A percentile compares a stretch with the other conserved stretches of the same genome.
phyloP scores from a whole-genome alignment of 2,888 invertebrate species.

The Machimus rusticus region DNA sequence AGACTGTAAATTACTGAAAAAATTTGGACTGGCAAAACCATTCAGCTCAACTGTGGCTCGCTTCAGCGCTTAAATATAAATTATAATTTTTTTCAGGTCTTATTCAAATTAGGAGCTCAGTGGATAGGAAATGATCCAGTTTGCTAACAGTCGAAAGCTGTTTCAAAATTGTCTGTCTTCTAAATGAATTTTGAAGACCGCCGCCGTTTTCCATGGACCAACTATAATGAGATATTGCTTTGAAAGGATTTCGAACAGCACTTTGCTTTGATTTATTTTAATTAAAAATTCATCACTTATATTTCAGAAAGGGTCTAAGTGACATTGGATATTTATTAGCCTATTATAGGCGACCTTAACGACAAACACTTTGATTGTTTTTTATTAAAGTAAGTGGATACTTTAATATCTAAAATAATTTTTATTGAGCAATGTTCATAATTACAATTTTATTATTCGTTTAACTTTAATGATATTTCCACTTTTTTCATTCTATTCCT shows the following conservation, averaged over 20 bases:
- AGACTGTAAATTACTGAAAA: background rate
- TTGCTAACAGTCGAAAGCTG: background rate
- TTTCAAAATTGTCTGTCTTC: background rate
- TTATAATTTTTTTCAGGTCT: background rate
- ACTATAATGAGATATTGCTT: background rate
- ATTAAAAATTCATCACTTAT: background rate
- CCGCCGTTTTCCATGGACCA: background rate
- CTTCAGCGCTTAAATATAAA: background rate
- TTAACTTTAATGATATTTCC: no score
- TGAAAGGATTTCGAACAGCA: background rate
- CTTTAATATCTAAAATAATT: background rate
- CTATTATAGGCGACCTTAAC: background rate
- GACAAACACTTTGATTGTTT: background rate
- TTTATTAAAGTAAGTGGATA: background rate
- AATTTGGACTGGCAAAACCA: background rate
- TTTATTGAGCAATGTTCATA: no score
- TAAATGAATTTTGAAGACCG: background rate
- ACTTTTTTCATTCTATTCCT: no score
- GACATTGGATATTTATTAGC: background rate
- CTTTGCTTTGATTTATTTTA: background rate
- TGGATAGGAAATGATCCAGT: background rate
- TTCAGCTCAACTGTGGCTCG: background rate
- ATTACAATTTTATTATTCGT: no score
- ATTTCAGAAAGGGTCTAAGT: background rate
- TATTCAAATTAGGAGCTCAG: background rate